Evolutionary conservation across 2,797 vertebrate species (phyloP).

Genomic region (Pygocentrus nattereri): DNA sequence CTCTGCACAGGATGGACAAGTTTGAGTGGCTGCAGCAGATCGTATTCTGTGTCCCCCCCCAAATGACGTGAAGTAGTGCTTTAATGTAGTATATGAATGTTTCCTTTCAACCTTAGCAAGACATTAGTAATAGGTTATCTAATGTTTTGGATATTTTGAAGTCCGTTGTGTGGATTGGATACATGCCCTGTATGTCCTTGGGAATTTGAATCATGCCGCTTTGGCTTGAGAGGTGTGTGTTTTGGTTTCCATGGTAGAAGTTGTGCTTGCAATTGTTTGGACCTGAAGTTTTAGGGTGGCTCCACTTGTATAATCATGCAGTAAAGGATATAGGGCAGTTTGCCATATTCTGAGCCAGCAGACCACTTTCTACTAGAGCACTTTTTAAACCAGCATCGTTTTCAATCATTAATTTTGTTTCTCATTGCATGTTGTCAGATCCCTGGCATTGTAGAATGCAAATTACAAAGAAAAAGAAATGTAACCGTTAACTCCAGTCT

Average conservation of each 20-base stretch:
- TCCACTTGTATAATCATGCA: slow-evolving; percentile 30
- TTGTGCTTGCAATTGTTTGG: slow-evolving; percentile 44
- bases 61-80: background rate
- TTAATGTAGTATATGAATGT: slow-evolving; percentile 25
- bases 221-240: slow-evolving; percentile 16
- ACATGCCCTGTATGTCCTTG: slow-evolving; percentile 24
- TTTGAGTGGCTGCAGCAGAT: slow-evolving; percentile 25
- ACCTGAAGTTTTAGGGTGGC: slow-evolving; percentile 43
- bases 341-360: slow-evolving; percentile 42
- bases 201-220: slow-evolving; percentile 34
- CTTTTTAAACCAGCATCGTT: slow-evolving; percentile 47
- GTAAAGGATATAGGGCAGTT: slow-evolving; percentile 25
- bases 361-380: slow-evolving; percentile 46
- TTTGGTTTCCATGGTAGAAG: slow-evolving; percentile 44
- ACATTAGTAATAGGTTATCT: slow-evolving; percentile 32
- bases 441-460: slow-evolving; percentile 11
- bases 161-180: slow-evolving; percentile 33
- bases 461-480: background rate
- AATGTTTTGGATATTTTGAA: slow-evolving; percentile 25
- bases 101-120: slow-evolving; percentile 19
- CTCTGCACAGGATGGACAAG: slow-evolving; percentile 22
- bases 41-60: background rate
- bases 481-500: background rate
- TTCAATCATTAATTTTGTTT: slow-evolving; percentile 36
- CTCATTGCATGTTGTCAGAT: slow-evolving; percentile 45